Evolutionary conservation across 92 coral and sea anemone genomes (phyloP).

Genomic region (Zoanthus solanderi): DNA sequence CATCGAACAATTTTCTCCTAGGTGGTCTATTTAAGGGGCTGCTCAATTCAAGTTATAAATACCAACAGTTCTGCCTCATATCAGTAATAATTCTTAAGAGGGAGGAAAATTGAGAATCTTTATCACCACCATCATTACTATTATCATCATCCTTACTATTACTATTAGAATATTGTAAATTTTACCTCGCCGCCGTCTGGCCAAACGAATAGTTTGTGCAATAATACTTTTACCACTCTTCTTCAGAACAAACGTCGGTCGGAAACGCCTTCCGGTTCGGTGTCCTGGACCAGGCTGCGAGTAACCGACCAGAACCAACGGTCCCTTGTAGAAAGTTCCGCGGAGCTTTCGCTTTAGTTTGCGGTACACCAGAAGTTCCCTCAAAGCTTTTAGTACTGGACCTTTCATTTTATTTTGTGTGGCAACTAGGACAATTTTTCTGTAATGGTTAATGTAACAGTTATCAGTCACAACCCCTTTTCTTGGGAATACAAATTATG

Average conservation of each 20-base stretch:
- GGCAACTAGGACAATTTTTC: constrained; percentile 32
- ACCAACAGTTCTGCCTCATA: no score
- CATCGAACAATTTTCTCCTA: no score
- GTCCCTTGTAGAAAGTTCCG: neutral
- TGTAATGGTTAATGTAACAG: neutral
- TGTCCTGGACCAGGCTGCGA: neutral
- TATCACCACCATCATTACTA: no score
- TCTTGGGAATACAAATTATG: no score
- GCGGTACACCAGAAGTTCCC: neutral
- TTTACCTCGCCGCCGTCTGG: constrained; percentile 31
- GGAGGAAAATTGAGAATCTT: no score
- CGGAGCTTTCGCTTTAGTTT: neutral
- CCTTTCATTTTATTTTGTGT: constrained; percentile 8
- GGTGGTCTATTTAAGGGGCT: no score
- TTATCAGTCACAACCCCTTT: neutral
- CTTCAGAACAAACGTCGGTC: constrained; percentile 5
- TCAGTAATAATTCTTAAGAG: no score
- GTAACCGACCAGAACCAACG: constrained; percentile 20
- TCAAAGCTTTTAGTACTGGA: neutral
- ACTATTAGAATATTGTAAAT: no score
- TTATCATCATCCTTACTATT: no score
- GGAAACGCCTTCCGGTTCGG: constrained; percentile 29
- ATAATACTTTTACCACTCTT: constrained; percentile 16
- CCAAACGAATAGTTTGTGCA: constrained; percentile 19
- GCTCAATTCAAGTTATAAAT: no score